phyloP scores from a whole-genome alignment of 2,113 vertebrate species.

The Morphnarchus princeps region DNA sequence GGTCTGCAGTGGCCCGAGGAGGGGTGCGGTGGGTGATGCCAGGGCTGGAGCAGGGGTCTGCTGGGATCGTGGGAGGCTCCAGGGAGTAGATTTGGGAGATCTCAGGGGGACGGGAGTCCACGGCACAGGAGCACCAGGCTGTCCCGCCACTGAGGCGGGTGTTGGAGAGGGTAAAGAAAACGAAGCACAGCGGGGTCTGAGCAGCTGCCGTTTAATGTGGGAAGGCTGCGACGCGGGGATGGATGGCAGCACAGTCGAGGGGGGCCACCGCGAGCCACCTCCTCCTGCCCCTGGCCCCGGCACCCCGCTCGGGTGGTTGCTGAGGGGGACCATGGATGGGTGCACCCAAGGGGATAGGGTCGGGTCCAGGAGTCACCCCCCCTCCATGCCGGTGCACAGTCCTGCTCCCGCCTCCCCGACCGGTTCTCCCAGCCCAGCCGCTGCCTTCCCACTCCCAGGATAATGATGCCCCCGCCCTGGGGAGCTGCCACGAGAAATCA shows the following conservation, averaged over 20 bases:
- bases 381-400: not conserved
- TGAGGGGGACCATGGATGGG: not conserved
- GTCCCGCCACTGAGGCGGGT: fast-evolving
- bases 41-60: not conserved
- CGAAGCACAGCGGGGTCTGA: not conserved
- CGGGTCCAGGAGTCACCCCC: not conserved
- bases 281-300: not conserved
- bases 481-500: not conserved
- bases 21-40: not conserved
- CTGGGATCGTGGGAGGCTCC: not conserved
- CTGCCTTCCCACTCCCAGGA: slow-evolving; percentile 32
- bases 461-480: slow-evolving; percentile 5
- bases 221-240: not conserved
- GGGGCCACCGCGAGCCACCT: fast-evolving
- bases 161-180: not conserved
- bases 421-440: slow-evolving; percentile 23
- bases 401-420: not conserved
- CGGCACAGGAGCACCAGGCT: not conserved
- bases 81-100: not conserved
- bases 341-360: not conserved
- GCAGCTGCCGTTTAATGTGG: slow-evolving; percentile 42
- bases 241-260: not conserved
- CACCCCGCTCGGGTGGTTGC: not conserved
- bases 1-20: fast-evolving
- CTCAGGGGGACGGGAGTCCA: fast-evolving